phyloP scores from a whole-genome alignment of 2,888 invertebrate species.

The Ophion ellenae region DNA sequence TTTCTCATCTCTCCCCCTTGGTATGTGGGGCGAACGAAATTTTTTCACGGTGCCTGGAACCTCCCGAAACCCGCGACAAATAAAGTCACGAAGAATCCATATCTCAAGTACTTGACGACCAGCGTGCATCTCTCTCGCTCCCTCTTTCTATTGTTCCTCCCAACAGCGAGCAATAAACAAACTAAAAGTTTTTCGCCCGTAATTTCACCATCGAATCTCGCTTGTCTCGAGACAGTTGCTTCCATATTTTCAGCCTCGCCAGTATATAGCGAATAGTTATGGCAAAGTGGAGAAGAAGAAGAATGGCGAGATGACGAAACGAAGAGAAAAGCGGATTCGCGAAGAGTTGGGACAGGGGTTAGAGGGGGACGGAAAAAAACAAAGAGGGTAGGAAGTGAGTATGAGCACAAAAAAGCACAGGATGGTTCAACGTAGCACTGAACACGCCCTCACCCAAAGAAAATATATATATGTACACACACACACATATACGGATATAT shows the following conservation, averaged over 20 bases:
- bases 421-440: constrained; percentile 43
- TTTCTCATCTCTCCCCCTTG: no score
- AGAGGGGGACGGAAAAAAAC: constrained; percentile 21
- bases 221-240: constrained; percentile 62
- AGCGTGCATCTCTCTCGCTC: not conserved
- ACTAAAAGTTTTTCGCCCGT: constrained; percentile 71
- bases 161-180: constrained; percentile 66
- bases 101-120: constrained; percentile 50
- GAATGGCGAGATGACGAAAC: constrained; percentile 35
- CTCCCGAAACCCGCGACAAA: no score
- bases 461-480: constrained; percentile 21
- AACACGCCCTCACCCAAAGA: constrained; percentile 34
- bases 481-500: not conserved
- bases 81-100: not conserved
- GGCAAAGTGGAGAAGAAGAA: constrained; percentile 50
- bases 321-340: constrained; percentile 2
- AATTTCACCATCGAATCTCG: constrained; percentile 71
- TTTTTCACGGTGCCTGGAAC: no score
- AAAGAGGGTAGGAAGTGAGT: constrained; percentile 43
- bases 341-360: not conserved
- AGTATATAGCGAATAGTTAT: constrained; percentile 42
- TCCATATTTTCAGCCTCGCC: constrained; percentile 71
- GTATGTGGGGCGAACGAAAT: no score
- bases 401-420: constrained; percentile 24
- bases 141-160: constrained; percentile 17